Conservation (phyloP, 2,888 invertebrate species). For the Drosophila cognata region DNA sequence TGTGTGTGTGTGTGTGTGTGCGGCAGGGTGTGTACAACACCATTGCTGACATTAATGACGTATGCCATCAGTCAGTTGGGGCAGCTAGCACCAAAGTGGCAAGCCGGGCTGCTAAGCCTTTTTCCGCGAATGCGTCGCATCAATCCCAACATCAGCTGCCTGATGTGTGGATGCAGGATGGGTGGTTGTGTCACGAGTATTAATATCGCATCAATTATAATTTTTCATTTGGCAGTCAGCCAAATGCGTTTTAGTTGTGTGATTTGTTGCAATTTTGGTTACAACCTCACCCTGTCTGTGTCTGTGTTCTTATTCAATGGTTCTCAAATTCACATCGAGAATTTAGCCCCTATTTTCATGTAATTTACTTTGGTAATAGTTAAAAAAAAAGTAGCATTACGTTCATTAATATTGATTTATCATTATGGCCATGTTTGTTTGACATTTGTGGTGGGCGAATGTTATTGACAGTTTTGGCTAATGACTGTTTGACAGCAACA, state of each 20-base stretch:
- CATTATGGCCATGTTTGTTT: conserved; percentile 60
- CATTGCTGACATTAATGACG: conserved; percentile 77
- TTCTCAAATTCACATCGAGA: conserved; percentile 44
- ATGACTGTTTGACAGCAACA: conserved; percentile 48
- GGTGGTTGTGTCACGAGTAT: conserved; percentile 55
- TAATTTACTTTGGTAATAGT: conserved; percentile 48
- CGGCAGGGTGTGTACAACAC: conserved; percentile 40
- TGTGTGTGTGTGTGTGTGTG: conserved; percentile 34
- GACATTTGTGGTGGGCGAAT: conserved; percentile 50
- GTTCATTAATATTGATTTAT: conserved; percentile 66
- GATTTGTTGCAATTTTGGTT: conserved; percentile 67
- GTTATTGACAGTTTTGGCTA: conserved; percentile 62
- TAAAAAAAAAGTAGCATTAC: conserved; percentile 9
- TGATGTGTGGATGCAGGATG: conserved; percentile 1
- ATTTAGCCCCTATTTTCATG: conserved; percentile 50
- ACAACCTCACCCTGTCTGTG: neutral
- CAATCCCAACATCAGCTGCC: conserved; percentile 63
- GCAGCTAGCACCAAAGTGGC: neutral
- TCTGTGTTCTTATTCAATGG: conserved; percentile 1
- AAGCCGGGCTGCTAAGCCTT: conserved; percentile 63
- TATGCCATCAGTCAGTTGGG: conserved; percentile 67
- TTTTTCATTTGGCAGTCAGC: conserved; percentile 63
- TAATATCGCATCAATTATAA: conserved; percentile 80
- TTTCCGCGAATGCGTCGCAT: conserved; percentile 75
- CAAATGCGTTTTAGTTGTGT: conserved; percentile 62